A percentile compares a stretch with the other conserved stretches of the same genome.
Conservation (phyloP, 2,888 invertebrate genomes). For the Nomada fabriciana region DNA sequence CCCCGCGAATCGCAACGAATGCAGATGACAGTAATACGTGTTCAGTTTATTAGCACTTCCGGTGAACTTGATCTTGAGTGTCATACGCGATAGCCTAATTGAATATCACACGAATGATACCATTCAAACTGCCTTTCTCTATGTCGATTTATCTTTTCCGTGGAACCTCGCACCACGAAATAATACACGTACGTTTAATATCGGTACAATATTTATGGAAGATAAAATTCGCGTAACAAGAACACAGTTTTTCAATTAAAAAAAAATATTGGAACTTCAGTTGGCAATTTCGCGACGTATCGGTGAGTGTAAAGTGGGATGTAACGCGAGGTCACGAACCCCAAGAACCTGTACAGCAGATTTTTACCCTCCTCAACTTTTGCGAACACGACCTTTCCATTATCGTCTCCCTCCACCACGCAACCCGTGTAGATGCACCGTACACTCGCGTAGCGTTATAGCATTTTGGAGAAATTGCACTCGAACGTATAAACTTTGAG, state of each 20-base stretch:
- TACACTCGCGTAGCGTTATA: conserved; percentile 40
- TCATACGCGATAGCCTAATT: background rate
- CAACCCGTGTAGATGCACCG: conserved; percentile 25
- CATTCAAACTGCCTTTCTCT: too few relatives aligned
- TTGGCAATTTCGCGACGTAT: conserved; percentile 4
- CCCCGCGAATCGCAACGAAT: conserved; percentile 14
- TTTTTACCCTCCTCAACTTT: conserved; percentile 48
- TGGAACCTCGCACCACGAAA: too few relatives aligned
- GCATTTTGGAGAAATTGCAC: conserved; percentile 58
- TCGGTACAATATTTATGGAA: background rate
- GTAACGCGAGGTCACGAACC: conserved; percentile 22
- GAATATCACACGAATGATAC: background rate
- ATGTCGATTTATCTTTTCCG: too few relatives aligned
- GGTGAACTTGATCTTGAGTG: conserved; percentile 17
- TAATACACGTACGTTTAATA: background rate
- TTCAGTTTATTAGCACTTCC: conserved; percentile 43
- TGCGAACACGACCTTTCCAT: conserved; percentile 64
- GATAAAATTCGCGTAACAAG: too few relatives aligned
- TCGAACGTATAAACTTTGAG: conserved; percentile 55
- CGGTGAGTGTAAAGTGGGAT: conserved; percentile 32
- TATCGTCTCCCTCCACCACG: conserved; percentile 43
- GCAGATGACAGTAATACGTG: conserved; percentile 17
- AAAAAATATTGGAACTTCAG: background rate
- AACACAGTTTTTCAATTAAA: background rate
- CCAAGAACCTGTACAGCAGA: conserved; percentile 33